Conservation (phyloP, 2,888 invertebrate species). For the Prosapia bicincta region DNA sequence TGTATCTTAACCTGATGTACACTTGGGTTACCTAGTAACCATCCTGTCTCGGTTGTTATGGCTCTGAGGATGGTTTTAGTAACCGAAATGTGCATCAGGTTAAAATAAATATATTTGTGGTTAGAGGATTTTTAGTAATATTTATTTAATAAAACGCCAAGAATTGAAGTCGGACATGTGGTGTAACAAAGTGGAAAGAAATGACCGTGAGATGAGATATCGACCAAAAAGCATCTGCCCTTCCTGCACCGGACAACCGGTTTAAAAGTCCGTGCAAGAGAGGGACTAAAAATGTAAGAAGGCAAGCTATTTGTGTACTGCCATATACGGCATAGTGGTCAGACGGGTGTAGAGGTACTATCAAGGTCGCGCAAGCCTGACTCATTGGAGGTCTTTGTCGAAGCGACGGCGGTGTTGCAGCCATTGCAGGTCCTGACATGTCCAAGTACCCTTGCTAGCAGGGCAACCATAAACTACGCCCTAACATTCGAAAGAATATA, state of each 20-base stretch:
- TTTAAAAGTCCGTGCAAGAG: neutral
- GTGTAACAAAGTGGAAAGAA: neutral
- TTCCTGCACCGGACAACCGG: neutral
- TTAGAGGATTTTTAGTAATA: too few species aligned
- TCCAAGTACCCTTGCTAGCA: too few species aligned
- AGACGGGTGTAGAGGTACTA: neutral
- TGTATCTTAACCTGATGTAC: too few species aligned
- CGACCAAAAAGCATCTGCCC: neutral
- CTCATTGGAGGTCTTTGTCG: neutral
- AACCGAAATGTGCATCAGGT: too few species aligned
- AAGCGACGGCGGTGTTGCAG: neutral
- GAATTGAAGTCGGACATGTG: neutral
- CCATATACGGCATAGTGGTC: neutral
- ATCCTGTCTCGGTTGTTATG: too few species aligned
- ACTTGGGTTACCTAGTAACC: too few species aligned
- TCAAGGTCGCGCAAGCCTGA: neutral
- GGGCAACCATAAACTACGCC: too few species aligned
- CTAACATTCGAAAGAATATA: too few species aligned
- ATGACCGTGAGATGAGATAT: neutral
- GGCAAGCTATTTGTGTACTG: conserved; percentile 2
- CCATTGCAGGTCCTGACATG: neutral
- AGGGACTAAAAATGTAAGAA: neutral
- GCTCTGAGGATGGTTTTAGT: too few species aligned
- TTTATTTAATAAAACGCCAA: too few species aligned
- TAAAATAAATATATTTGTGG: too few species aligned